phyloP scores from a whole-genome alignment of 2,888 invertebrate genomes.

The Horisme vitalbata region DNA sequence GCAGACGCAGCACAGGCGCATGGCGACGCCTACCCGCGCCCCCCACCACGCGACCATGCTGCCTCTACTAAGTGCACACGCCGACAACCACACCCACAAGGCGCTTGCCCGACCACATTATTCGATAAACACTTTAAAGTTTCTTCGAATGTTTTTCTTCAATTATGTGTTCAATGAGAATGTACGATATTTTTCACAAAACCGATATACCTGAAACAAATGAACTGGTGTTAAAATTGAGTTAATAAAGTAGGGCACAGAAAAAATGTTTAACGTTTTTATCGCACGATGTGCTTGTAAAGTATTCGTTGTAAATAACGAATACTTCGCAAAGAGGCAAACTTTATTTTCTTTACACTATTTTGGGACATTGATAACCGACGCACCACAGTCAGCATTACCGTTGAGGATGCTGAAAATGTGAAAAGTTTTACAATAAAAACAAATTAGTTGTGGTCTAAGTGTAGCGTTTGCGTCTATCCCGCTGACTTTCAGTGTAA shows the following conservation, averaged over 20 bases:
- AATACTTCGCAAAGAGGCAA: constrained; percentile 1
- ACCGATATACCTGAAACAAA: constrained; percentile 27
- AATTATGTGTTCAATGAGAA: constrained; percentile 34
- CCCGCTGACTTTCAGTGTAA: constrained; percentile 54
- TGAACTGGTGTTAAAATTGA: background rate
- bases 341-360: background rate
- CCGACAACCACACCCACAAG: constrained; percentile 60
- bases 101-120: constrained; percentile 76
- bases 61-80: constrained; percentile 71
- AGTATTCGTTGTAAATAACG: background rate
- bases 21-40: constrained; percentile 61
- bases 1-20: constrained; percentile 74
- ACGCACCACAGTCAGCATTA: constrained; percentile 44
- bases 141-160: constrained; percentile 40
- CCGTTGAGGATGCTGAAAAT: constrained; percentile 58
- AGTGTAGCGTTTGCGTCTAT: constrained; percentile 57
- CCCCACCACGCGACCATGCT: constrained; percentile 65
- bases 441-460: constrained; percentile 70
- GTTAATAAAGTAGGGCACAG: background rate
- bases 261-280: no score
- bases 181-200: background rate
- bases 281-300: no score
- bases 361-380: constrained; percentile 31
- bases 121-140: constrained; percentile 45
- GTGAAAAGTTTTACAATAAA: constrained; percentile 74